Conservation (phyloP, 1,140 invertebrate species). For the Ooceraea biroi region DNA sequence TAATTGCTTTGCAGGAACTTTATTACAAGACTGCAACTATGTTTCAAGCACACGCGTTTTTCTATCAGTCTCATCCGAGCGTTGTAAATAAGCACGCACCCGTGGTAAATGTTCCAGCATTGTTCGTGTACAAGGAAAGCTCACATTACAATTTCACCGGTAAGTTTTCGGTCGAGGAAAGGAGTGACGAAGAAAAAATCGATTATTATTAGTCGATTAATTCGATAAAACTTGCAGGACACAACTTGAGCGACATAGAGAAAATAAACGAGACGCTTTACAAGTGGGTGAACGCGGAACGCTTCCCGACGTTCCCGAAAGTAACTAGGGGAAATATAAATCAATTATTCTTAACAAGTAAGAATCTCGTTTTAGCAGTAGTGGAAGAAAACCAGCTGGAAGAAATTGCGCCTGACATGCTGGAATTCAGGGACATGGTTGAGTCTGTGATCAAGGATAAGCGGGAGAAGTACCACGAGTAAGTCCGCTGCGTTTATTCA, state of each 20-base stretch:
- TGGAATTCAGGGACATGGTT: conserved; percentile 94
- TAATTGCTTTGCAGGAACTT: conserved; percentile 87
- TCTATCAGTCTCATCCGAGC: conserved; percentile 91
- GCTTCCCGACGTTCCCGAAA: conserved; percentile 96
- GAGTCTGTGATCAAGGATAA: conserved; percentile 93
- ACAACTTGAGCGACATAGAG: conserved; percentile 86
- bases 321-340: conserved; percentile 94
- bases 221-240: conserved; percentile 77
- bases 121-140: conserved; percentile 95
- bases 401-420: conserved; percentile 92
- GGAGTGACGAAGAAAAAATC: conserved; percentile 1
- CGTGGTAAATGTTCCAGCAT: conserved; percentile 88
- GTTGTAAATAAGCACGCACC: conserved; percentile 90
- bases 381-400: conserved; percentile 95
- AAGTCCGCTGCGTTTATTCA: conserved; percentile 79
- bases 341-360: conserved; percentile 93
- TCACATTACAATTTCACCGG: conserved; percentile 90
- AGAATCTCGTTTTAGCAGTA: conserved; percentile 94
- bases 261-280: conserved; percentile 90
- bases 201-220: conserved; percentile 34
- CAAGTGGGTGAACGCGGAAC: conserved; percentile 95
- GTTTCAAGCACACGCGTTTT: conserved; percentile 94
- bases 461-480: conserved; percentile 92
- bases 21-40: conserved; percentile 91
- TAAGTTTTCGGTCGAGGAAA: conserved; percentile 72